Evolutionary conservation across 2,797 vertebrate species (phyloP).

Genomic region (Neosilurus mollespiculum): DNA sequence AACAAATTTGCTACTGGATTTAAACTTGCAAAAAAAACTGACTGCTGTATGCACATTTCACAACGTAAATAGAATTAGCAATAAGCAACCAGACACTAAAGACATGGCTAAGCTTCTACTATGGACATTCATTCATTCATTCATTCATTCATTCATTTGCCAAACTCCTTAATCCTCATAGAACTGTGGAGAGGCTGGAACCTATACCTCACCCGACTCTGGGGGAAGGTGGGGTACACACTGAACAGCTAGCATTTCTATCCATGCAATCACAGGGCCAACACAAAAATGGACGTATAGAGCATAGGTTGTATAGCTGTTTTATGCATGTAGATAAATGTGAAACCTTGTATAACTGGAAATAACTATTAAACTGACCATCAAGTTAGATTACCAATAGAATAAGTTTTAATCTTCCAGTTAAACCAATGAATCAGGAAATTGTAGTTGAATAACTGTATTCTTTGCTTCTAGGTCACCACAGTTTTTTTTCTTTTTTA

Average conservation of each 20-base stretch:
- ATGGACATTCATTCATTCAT: too few relatives aligned
- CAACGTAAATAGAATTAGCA: neutral
- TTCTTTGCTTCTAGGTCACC: neutral
- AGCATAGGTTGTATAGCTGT: too few relatives aligned
- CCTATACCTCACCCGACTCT: too few relatives aligned
- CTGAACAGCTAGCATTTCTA: too few relatives aligned
- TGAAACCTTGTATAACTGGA: neutral
- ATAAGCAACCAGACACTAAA: neutral
- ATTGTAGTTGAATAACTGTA: neutral
- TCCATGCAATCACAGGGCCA: too few relatives aligned
- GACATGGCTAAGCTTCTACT: neutral
- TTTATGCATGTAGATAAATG: neutral
- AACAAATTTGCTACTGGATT: too few relatives aligned
- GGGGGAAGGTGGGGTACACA: too few relatives aligned
- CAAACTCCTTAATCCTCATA: too few relatives aligned
- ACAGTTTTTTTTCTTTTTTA: neutral
- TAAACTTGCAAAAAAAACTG: too few relatives aligned
- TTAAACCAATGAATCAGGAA: neutral
- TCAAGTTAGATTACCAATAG: neutral
- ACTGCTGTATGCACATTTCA: too few relatives aligned
- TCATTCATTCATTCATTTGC: too few relatives aligned
- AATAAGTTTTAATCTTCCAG: neutral
- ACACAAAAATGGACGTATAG: neutral
- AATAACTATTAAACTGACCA: constrained; percentile 3
- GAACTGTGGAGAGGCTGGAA: too few relatives aligned